Evolutionary conservation across 2,888 invertebrate genomes (phyloP), one percentile per base, ranked within the genome.

Genomic region (Helleia helle): DNA sequence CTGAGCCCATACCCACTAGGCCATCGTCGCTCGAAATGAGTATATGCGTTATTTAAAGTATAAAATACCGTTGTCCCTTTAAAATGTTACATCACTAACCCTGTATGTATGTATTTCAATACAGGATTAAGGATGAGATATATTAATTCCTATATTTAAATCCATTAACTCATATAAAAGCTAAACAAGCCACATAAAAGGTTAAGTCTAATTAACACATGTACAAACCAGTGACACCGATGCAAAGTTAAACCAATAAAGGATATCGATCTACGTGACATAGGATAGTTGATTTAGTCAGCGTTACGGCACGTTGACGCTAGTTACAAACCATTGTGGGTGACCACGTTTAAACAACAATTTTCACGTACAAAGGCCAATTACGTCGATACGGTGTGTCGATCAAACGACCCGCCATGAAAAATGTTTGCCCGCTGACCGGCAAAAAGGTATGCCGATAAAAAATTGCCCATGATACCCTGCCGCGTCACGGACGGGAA

Each of bases 321-420:
- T 39, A 25, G 39, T 39, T 39, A 31, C 39, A 39, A 39, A 39
- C 30, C 24, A 22, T 39, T 42, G 46, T 46, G 46, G 46, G 43
- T 40, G 46, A 45, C 48, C 53, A 47, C 50, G 50, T 48, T 50
- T 49, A 49, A 50, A 43, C 48, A 55, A 56, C 55, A 53, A 54
- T 56, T 59, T 57, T 49, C 52, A 51, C 52, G 47, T 51, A 59
- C 61, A 57, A 56, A 59, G 58, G 49, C 54, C 61, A 60, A 61
- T 60, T 60, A 59, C 53, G 47, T 28, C 49, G 44, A 51, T 50
- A 50, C 52, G 48, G 51, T 47, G 51, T 49, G 54, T 54, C 54
- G 52, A 54, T 58, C 54, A 52, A 56, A 55, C 55, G 50, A 43
- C 47, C 43, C 18, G 38, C 41, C 42, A 48, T 55, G 55, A 58